Base-by-base conservation (phyloP, 2,797 vertebrate genomes). In the Gadopsis bispinosus region DNA sequence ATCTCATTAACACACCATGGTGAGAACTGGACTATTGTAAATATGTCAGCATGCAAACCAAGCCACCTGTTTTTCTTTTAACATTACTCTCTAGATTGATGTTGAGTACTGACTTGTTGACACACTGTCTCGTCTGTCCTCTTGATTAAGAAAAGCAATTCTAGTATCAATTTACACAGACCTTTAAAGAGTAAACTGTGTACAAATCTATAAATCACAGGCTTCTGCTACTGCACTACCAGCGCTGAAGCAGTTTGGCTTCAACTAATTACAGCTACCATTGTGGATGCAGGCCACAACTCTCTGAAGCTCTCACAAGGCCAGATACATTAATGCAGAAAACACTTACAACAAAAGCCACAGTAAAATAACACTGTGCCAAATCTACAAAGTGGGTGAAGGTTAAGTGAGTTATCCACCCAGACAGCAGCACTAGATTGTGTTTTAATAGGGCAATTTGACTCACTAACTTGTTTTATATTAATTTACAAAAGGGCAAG, bases 231-330 rank as follows among this genome's bases (percentile, higher is more conserved):
- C 33, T 68, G 71, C 37, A 73, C 64, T 17, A 59, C 14, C 50
- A 37, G 64, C 73, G 76, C 70, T 78, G 78, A 81, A 73, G 68
- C 58, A 76, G 80, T 83, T 80, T 89, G 59, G 61, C 26, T 63
- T 67, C 22, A 69, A 55, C 55, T 83, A 80, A 87, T 87, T 85
- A 84, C 17, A 80, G 75, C 56, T 31, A 59, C 70, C 66, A 77
- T 80, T 85, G 76, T 72, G 64, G 75, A 87, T 84, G 83, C 82
- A 85, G 43, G 60, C 37, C 67, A 70, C 77, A 90, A 83, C 80
- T 81, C 79, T 74, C 61, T 29, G 20, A 62, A 50, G 54, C 71
- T 73, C 51, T 67, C 45, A 69, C 64, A 77, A 58, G 58, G 61
- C 73, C 77, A 61, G 63, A 83, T 79, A 77, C 60, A 90, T 88